These are phyloP conservation scores for Nephotettix cincticeps DNA, from an alignment of 1,140 invertebrate species.

Conservation along the genomic window DNA sequence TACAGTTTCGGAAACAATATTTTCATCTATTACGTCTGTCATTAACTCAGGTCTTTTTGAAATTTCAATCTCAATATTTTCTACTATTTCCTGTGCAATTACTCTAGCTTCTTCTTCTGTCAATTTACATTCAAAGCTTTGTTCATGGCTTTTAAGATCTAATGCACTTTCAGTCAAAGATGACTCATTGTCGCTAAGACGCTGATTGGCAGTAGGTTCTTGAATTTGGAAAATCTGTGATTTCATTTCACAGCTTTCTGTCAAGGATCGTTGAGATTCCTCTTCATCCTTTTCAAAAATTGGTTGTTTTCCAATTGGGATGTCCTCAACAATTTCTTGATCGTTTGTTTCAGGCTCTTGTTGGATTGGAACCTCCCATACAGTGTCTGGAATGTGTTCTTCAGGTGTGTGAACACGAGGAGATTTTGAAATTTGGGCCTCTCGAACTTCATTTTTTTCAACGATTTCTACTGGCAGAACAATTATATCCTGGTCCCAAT, in stretches of 20 bases:
- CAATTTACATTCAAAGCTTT: slow-evolving; percentile 37
- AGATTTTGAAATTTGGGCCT: slow-evolving; percentile 3
- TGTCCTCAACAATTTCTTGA: slow-evolving; percentile 42
- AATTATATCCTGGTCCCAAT: slow-evolving; percentile 23
- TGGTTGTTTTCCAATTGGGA: slow-evolving; percentile 43
- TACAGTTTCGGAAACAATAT: slow-evolving; percentile 30
- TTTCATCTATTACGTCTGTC: slow-evolving; percentile 10
- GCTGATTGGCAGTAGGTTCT: background rate
- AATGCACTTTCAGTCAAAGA: slow-evolving; percentile 29
- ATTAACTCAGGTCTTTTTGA: slow-evolving; percentile 45
- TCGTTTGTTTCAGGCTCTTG: slow-evolving; percentile 45
- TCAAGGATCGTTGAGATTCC: slow-evolving; percentile 30
- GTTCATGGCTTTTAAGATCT: background rate
- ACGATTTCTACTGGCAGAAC: background rate
- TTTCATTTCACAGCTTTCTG: slow-evolving; percentile 20
- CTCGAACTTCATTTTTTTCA: slow-evolving; percentile 13
- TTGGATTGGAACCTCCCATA: slow-evolving; percentile 64
- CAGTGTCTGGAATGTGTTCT: slow-evolving; percentile 57
- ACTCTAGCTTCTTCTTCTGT: slow-evolving; percentile 45
- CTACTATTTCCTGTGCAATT: slow-evolving; percentile 53
- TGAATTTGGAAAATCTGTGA: background rate
- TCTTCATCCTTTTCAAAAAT: slow-evolving; percentile 46
- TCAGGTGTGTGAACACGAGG: slow-evolving; percentile 52
- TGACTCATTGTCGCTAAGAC: background rate
- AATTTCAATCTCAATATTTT: slow-evolving; percentile 55